Evolutionary conservation across 2,797 vertebrate species (phyloP), one percentile per base, ranked within the genome.

Genomic region (Coracias cyanogaster): DNA sequence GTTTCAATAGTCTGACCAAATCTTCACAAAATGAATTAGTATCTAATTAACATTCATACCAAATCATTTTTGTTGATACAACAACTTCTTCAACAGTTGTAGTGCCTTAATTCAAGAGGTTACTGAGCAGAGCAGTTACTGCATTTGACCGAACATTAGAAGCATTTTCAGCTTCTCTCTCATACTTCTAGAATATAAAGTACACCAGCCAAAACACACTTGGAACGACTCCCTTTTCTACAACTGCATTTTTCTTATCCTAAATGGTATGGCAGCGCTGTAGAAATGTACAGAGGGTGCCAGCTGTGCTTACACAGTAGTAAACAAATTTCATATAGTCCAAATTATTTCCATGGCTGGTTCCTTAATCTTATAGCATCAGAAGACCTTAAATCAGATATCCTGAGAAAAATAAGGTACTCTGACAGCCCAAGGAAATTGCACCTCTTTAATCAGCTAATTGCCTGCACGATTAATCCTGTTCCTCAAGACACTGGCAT

Each of bases 401-500:
- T 79, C 74, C 55, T 52, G 29, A 14, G 11, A 70, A 55, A 76
- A 84, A 43, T 7, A 46, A 39, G 18, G 29, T 28, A 64, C 4
- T 3, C 2, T 18, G 43, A 35, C 9, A 70, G 7, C 25, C 29
- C 43, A 21, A 39, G 46, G 31, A 35, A 57, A 52, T 9, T 11
- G 11, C 31, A 52, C 6, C 8, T 45, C 31, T 86, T 49, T 22
- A 35, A 70, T n/a, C 37, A 78, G 46, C 31, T 57, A 39, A 70
- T 39, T 39, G 37, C 28, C 37, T 51, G 29, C 15, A 9, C 1
- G 21, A 25, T 45, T 39, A 48, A 73, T 31, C 31, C 14, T 18
- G n/a, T 12, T 81, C 60, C 55, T 81, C 7, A 3, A 43, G 46
- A 43, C 2, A 4, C 8, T 0, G 1, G 6, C 0, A 0, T 24